Conservation (phyloP, 2,888 invertebrate genomes). For the Orthonychiurus folsomi region DNA sequence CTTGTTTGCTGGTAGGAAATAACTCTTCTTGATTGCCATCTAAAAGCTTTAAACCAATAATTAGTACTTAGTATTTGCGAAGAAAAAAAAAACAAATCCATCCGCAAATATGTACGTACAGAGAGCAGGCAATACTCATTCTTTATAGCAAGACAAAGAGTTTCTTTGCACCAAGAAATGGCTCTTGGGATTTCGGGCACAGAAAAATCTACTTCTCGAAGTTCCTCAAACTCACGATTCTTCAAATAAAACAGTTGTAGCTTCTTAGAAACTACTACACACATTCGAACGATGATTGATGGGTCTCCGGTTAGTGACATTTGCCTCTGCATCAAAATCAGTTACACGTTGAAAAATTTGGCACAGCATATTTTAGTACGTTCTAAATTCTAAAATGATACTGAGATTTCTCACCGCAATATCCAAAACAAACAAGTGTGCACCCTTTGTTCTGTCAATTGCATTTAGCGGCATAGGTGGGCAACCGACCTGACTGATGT, state of each 20-base stretch:
- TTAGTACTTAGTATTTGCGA: background rate
- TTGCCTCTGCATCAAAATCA: constrained; percentile 51
- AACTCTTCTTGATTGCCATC: constrained; percentile 64
- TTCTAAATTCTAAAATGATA: no score
- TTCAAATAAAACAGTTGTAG: constrained; percentile 84
- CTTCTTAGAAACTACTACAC: constrained; percentile 76
- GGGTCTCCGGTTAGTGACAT: constrained; percentile 63
- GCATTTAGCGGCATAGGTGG: constrained; percentile 61
- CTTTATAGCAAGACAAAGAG: constrained; percentile 79
- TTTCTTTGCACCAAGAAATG: constrained; percentile 71
- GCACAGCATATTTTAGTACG: no score
- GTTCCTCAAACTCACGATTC: constrained; percentile 65
- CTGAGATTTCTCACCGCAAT: constrained; percentile 53
- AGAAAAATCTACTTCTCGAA: constrained; percentile 58
- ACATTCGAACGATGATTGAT: constrained; percentile 68
- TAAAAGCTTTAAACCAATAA: constrained; percentile 22
- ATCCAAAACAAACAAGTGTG: constrained; percentile 76
- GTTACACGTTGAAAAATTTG: no score
- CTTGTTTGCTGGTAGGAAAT: constrained; percentile 72
- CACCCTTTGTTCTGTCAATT: constrained; percentile 73
- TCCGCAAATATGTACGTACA: constrained; percentile 48
- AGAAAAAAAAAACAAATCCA: background rate
- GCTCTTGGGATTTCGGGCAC: constrained; percentile 71
- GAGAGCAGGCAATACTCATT: constrained; percentile 68
- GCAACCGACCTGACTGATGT: constrained; percentile 70